phyloP scores from a whole-genome alignment of 2,797 vertebrate genomes.

The Pseudochaenichthys georgianus region DNA sequence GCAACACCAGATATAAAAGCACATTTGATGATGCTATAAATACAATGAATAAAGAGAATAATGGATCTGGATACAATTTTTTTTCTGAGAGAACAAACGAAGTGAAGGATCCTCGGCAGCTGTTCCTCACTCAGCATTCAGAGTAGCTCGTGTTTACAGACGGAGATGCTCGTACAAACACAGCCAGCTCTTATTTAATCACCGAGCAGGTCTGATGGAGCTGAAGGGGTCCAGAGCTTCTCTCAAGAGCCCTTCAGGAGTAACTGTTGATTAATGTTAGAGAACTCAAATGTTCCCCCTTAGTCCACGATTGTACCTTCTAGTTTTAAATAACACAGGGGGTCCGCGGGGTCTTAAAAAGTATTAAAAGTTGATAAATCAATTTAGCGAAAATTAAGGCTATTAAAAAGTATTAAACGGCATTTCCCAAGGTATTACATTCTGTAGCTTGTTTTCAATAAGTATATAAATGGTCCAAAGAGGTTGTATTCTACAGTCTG shows the following conservation, averaged over 20 bases:
- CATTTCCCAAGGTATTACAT: too few relatives aligned
- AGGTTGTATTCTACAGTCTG: too few relatives aligned
- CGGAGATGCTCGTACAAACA: neutral
- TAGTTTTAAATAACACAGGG: too few relatives aligned
- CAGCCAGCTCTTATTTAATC: conserved; percentile 17
- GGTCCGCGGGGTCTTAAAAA: too few relatives aligned
- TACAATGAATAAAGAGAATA: conserved; percentile 15
- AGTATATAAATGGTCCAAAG: too few relatives aligned
- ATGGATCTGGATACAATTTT: conserved; percentile 2
- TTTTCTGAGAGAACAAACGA: neutral
- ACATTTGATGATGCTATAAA: conserved; percentile 39
- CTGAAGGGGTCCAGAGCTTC: conserved; percentile 17
- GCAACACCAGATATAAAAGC: conserved; percentile 47
- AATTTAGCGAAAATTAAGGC: too few relatives aligned
- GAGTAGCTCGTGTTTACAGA: conserved; percentile 45
- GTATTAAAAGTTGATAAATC: too few relatives aligned
- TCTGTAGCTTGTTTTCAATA: too few relatives aligned
- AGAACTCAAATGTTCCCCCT: neutral
- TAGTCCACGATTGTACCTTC: too few relatives aligned
- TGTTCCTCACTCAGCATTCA: conserved; percentile 21
- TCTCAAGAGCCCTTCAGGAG: conserved; percentile 23
- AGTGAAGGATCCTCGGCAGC: conserved; percentile 12
- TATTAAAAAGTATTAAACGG: too few relatives aligned
- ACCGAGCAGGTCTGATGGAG: neutral
- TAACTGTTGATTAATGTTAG: conserved; percentile 26